Evolutionary conservation across 2,888 invertebrate genomes (phyloP).

Genomic region (Apeira syringaria): DNA sequence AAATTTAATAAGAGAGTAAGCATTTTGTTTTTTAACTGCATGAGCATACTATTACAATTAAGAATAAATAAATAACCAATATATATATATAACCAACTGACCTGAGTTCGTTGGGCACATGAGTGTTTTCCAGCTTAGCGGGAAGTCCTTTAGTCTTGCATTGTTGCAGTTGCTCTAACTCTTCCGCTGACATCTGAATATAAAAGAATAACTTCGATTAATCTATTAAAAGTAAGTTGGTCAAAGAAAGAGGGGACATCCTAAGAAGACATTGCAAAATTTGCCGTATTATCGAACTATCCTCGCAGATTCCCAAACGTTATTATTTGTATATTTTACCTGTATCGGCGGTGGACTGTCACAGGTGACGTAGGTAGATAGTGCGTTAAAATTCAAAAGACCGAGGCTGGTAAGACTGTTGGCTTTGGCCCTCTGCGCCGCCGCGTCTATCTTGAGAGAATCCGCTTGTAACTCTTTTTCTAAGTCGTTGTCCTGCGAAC

Average conservation of each 20-base stretch:
- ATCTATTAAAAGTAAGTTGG: no score
- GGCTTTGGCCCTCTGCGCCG: slow-evolving; percentile 61
- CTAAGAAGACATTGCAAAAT: no score
- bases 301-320: no score
- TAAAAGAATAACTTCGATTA: no score
- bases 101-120: slow-evolving; percentile 87
- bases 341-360: slow-evolving; percentile 91
- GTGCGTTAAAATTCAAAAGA: slow-evolving; percentile 72
- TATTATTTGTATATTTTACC: neutral
- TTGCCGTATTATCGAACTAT: no score
- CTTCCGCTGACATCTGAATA: slow-evolving; percentile 90
- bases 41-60: no score
- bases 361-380: slow-evolving; percentile 88
- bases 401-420: slow-evolving; percentile 63
- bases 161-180: slow-evolving; percentile 88
- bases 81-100: no score
- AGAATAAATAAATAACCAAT: no score
- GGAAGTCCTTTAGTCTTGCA: slow-evolving; percentile 89
- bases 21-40: no score
- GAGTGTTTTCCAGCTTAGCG: slow-evolving; percentile 86
- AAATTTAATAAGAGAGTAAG: no score
- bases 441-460: slow-evolving; percentile 56
- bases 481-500: slow-evolving; percentile 66
- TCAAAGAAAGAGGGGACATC: no score
- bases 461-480: slow-evolving; percentile 74